Evolutionary conservation across 2,113 vertebrate species (phyloP).

Genomic region (Ciconia maguari): DNA sequence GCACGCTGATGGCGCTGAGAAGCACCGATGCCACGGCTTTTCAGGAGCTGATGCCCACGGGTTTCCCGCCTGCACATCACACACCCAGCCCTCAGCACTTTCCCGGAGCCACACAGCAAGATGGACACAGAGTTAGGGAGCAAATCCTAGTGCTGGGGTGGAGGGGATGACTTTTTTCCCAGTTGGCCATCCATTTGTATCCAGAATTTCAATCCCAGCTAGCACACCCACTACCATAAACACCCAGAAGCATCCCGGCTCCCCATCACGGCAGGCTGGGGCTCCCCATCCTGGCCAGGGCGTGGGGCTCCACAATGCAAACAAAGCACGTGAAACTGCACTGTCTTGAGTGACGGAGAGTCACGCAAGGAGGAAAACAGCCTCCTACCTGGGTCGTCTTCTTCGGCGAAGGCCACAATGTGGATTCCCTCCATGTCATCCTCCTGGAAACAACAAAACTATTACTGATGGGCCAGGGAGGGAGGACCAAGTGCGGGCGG

Average conservation of each 20-base stretch:
- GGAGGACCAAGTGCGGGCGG: background rate
- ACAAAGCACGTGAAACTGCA: background rate
- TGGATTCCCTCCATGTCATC: conserved; percentile 94
- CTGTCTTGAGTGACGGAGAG: background rate
- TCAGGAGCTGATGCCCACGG: background rate
- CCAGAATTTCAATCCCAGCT: background rate
- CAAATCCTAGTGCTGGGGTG: background rate
- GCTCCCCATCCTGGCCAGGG: rapidly evolving
- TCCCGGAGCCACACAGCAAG: background rate
- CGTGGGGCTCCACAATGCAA: background rate
- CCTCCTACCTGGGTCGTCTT: conserved; percentile 89
- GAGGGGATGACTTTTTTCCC: background rate
- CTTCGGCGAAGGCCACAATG: conserved; percentile 97
- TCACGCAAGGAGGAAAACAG: background rate
- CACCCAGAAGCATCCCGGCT: background rate
- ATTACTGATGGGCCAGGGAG: background rate
- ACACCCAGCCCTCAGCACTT: background rate
- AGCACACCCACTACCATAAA: background rate
- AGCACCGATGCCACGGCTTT: rapidly evolving
- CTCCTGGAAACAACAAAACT: conserved; percentile 77
- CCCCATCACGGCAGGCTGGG: background rate
- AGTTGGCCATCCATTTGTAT: background rate
- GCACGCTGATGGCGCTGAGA: background rate
- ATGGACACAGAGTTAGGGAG: background rate
- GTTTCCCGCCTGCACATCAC: background rate